A percentile compares a stretch with the other conserved stretches of the same genome.
Evolutionary conservation across 2,888 invertebrate genomes (phyloP).

Genomic region (Harpalus rubripes): DNA sequence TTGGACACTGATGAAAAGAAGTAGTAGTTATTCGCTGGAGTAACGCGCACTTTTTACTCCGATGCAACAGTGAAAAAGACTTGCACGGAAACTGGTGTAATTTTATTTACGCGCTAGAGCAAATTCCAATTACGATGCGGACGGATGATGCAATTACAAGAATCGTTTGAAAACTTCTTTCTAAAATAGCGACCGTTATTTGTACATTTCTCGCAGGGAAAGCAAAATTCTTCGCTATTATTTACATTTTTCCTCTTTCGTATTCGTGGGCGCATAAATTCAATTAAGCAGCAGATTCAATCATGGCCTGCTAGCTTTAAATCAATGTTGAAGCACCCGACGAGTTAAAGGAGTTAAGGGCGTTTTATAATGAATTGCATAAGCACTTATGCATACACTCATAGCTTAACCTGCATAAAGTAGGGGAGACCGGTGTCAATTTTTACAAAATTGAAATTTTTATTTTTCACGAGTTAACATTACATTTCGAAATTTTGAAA

Average conservation of each 20-base stretch:
- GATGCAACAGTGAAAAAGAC: slow-evolving; percentile 37
- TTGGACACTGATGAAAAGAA: slow-evolving; percentile 61
- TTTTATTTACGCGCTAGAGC: slow-evolving; percentile 61
- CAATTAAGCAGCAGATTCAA: slow-evolving; percentile 20
- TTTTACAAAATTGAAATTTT: too few relatives aligned
- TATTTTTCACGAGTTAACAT: too few relatives aligned
- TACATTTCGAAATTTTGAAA: too few relatives aligned
- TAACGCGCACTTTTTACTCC: slow-evolving; percentile 39
- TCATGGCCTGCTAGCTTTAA: neutral
- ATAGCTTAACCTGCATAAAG: too few relatives aligned
- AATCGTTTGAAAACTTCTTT: slow-evolving; percentile 55
- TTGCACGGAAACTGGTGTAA: slow-evolving; percentile 54
- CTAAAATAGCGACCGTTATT: slow-evolving; percentile 46
- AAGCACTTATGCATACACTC: too few relatives aligned
- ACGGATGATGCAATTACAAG: slow-evolving; percentile 52
- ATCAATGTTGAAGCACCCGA: too few relatives aligned
- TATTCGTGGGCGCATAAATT: slow-evolving; percentile 12
- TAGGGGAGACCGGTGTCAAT: too few relatives aligned
- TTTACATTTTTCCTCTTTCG: slow-evolving; percentile 34
- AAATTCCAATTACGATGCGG: slow-evolving; percentile 61
- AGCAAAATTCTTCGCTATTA: slow-evolving; percentile 40
- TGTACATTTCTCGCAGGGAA: slow-evolving; percentile 31
- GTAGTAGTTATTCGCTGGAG: slow-evolving; percentile 29
- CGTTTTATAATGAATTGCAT: too few relatives aligned
- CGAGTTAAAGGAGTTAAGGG: too few relatives aligned